These are phyloP conservation scores for Gastrophryne carolinensis DNA, from an alignment of 2,797 vertebrate genomes.

Conservation along the genomic window DNA sequence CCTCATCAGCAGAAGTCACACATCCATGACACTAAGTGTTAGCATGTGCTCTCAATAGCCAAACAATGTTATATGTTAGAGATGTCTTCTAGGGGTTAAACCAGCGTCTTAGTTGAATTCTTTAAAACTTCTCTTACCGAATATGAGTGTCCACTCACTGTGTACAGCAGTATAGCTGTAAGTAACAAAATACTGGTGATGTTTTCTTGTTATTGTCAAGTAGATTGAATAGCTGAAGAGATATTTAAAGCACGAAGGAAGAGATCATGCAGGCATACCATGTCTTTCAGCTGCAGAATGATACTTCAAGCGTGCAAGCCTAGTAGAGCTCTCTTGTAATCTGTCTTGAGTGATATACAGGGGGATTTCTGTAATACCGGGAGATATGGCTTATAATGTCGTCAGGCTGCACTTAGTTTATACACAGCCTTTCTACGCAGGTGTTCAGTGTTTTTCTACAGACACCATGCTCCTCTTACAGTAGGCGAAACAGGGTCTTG, in stretches of 20 bases:
- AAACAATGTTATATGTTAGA: no score
- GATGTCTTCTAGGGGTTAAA: no score
- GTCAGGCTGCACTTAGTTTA: not conserved
- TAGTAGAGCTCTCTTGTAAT: not conserved
- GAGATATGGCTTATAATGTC: not conserved
- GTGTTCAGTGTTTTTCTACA: constrained; percentile 4
- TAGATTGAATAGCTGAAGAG: not conserved
- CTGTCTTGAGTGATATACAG: constrained; percentile 5
- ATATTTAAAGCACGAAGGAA: constrained; percentile 15
- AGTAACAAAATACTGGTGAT: not conserved
- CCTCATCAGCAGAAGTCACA: no score
- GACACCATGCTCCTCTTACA: not conserved
- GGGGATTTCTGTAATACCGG: not conserved
- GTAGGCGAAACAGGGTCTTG: constrained; percentile 12
- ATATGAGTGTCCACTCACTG: no score
- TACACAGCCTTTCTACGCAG: constrained; percentile 9
- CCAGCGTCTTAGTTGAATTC: no score
- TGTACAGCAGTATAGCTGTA: not conserved
- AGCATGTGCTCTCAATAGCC: no score
- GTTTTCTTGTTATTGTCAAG: not conserved
- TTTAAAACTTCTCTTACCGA: no score
- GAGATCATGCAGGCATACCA: constrained; percentile 41
- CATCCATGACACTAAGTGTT: no score
- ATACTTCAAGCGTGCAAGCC: constrained; percentile 9
- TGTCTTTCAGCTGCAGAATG: constrained; percentile 3